Evolutionary conservation across 2,888 invertebrate species (phyloP), one percentile per base, ranked within the genome.

Genomic region (Cinara cedri): DNA sequence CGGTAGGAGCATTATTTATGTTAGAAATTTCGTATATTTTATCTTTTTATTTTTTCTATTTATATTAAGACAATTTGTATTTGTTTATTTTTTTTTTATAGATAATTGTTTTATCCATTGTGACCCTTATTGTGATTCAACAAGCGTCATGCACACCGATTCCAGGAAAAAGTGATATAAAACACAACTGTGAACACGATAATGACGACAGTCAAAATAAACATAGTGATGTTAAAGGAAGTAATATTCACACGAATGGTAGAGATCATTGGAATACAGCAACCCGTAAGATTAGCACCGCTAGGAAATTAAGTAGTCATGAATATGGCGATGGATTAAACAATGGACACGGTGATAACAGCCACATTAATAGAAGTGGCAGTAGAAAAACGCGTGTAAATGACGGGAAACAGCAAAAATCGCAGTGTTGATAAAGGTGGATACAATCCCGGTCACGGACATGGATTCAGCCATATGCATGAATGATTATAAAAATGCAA

Each of bases 141-240:
- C 76, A 68, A 60, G 68, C 26, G 34, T 49, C 68, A 8, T 60
- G 68, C 10, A 44, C 21, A 44, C 74, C 72, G 21, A n/a, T n/a
- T n/a, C n/a, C n/a, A n/a, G 57, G 10, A 9, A 49, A 24, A 4
- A 16, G 19, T 14, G 0, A 54, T 14, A 19, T 16, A 11, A 54
- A 54, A 3, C 11, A 24, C 42, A 10, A 60, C n/a, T 9, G 21
- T 1, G 60, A 46, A 62, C 60, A 60, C 44, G 57, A 49, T 1
- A 13, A 34, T 16, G 1, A 14, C 1, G 51, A 34, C 19, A 62
- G 62, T 0, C 8, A 21, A 0, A 14, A 13, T 19, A 11, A 60
- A 4, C 8, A 24, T 24, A n/a, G 26, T 26, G 0, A 3, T 11
- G 66, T 44, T 14, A 54, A n/a, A n/a, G n/a, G n/a, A n/a, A n/a